Base-by-base conservation (phyloP, 1,140 invertebrate species). In the Megathymus violae region DNA sequence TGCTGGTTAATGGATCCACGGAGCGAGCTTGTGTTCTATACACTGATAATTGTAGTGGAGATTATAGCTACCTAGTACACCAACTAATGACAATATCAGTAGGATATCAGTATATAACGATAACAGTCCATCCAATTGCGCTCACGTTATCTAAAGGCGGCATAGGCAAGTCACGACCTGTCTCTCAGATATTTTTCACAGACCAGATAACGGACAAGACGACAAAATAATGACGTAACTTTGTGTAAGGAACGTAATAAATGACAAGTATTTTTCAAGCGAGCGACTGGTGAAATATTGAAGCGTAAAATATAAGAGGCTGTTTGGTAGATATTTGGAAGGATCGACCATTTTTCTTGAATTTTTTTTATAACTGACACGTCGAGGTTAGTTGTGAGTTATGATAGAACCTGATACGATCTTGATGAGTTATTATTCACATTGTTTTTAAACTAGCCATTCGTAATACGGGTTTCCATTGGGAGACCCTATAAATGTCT, bases 161-260 rank as follows among this genome's bases (percentile, higher is more conserved):
- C n/a, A 54, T 27, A 17, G 3, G 9, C 15, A 54, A 54, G 13
- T 54, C 7, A 54, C 40, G 50, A 10, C 2, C 36, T 40, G 36
- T 13, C 17, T 19, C 36, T n/a, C 1, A 54, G n/a, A 19, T 54
- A 54, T 54, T 41, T 41, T 22, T 41, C 36, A 41, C 14, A 4
- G 31, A 4, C 36, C 10, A 41, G 50, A 54, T 54, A 54, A 40
- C 50, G 50, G 50, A 54, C 50, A 54, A 54, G 36, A 54, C 36
- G 50, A 54, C 50, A 41, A 54, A 40, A 41, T 54, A 54, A 54
- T 54, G 50, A 54, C 14, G 36, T 54, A 54, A 54, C 50, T 54
- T 40, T 54, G 19, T 54, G 14, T 54, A 13, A 38, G 50, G 36
- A 15, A 54, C 4, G 31, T 52, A 13, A 54, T 41, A 54, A 54